phyloP scores from a whole-genome alignment of 1,140 invertebrate genomes.

The Cryptotermes secundus region DNA sequence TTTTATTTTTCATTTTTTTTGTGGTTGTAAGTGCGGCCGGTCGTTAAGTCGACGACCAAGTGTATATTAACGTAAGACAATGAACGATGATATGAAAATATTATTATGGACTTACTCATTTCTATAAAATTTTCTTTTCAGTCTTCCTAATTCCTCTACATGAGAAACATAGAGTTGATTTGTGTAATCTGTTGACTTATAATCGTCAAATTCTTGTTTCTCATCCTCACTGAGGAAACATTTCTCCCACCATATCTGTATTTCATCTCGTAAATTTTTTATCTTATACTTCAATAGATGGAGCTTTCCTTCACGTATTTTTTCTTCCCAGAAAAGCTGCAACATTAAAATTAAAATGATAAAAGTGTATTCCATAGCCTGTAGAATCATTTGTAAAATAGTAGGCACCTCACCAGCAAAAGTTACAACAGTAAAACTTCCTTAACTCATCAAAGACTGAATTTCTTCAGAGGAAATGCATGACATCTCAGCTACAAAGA shows the following conservation, averaged over 20 bases:
- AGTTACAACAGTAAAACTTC: too few species aligned
- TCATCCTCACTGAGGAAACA: constrained; percentile 4
- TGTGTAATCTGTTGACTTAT: not conserved
- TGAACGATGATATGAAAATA: too few species aligned
- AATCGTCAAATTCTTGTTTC: not conserved
- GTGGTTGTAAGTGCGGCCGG: too few species aligned
- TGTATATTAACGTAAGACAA: too few species aligned
- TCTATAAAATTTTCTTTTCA: not conserved
- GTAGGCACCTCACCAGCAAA: too few species aligned
- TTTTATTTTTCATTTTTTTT: too few species aligned
- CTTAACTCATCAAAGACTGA: too few species aligned
- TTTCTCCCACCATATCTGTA: not conserved
- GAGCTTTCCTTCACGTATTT: not conserved
- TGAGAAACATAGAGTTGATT: not conserved
- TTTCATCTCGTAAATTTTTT: not conserved
- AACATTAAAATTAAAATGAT: not conserved
- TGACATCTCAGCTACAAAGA: too few species aligned
- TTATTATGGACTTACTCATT: not conserved
- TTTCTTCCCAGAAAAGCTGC: not conserved
- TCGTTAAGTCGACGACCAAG: too few species aligned
- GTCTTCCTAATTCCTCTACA: not conserved
- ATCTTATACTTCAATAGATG: not conserved
- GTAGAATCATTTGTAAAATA: too few species aligned
- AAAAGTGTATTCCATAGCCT: too few species aligned
- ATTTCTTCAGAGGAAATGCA: too few species aligned